Conservation (phyloP, 2,113 vertebrate species). For the Lepidothrix coronata region DNA sequence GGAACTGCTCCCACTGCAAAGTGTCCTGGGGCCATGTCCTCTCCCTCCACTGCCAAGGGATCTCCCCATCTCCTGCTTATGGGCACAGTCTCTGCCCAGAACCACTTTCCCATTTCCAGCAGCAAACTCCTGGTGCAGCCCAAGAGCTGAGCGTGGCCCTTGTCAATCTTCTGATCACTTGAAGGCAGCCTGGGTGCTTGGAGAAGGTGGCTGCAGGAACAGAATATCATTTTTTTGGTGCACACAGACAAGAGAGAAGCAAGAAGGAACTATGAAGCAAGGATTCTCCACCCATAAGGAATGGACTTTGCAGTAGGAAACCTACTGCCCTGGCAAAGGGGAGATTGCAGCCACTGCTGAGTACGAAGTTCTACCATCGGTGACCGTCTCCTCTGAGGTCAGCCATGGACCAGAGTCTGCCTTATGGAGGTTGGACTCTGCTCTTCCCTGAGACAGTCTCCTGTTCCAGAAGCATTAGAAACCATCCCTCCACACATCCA, state of each 20-base stretch:
- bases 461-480: not conserved
- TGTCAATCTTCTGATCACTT: not conserved
- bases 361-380: accelerated
- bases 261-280: not conserved
- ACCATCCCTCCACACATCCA: not conserved
- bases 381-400: not conserved
- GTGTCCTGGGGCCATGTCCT: accelerated
- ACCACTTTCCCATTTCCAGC: not conserved
- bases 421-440: not conserved
- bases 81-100: not conserved
- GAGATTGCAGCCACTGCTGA: not conserved
- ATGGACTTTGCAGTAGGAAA: not conserved
- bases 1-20: not conserved
- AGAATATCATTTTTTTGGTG: not conserved
- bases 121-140: not conserved
- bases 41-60: not conserved
- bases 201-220: not conserved
- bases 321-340: not conserved
- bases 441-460: not conserved
- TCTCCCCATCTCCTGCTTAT: not conserved
- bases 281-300: not conserved
- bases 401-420: not conserved
- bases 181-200: not conserved
- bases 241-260: not conserved
- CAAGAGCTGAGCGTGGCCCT: not conserved